A percentile compares a stretch with the other conserved stretches of the same genome.
Evolutionary conservation across 2,113 vertebrate genomes (phyloP).

Genomic region (Capra hircus): DNA sequence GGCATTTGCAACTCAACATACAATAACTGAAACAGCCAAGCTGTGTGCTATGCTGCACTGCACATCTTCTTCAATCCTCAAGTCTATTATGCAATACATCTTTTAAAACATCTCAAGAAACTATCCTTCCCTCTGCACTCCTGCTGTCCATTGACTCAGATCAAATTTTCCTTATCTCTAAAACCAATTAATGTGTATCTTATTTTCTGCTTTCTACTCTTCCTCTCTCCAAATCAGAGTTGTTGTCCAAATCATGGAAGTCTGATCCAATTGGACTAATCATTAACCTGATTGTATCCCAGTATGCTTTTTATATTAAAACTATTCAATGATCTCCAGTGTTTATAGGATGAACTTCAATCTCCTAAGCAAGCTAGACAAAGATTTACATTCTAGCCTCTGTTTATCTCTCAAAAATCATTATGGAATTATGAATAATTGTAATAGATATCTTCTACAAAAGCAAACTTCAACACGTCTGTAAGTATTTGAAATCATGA

Average conservation of each 20-base stretch:
- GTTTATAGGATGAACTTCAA: not conserved
- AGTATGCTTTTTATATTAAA: not conserved
- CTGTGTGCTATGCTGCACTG: not conserved
- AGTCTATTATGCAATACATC: not conserved
- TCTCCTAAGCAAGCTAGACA: not conserved
- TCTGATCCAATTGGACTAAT: not conserved
- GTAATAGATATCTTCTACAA: not conserved
- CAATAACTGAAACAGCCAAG: not conserved
- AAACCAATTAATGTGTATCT: not conserved
- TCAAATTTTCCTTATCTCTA: not conserved
- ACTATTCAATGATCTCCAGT: not conserved
- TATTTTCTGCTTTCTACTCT: not conserved
- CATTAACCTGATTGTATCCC: not conserved
- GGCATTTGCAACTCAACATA: not conserved
- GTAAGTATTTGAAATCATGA: not conserved
- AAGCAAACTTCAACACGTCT: not conserved
- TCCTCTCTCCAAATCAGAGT: not conserved
- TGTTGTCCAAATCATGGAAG: not conserved
- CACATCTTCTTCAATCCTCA: not conserved
- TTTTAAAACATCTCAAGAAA: not conserved
- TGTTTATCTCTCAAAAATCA: not conserved
- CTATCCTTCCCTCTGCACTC: not conserved
- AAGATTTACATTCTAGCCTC: not conserved
- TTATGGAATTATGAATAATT: not conserved
- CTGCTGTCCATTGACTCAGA: not conserved